Evolutionary conservation across 2,888 invertebrate species (phyloP), one percentile per base, ranked within the genome.

Genomic region (Xestobium rufovillosum): DNA sequence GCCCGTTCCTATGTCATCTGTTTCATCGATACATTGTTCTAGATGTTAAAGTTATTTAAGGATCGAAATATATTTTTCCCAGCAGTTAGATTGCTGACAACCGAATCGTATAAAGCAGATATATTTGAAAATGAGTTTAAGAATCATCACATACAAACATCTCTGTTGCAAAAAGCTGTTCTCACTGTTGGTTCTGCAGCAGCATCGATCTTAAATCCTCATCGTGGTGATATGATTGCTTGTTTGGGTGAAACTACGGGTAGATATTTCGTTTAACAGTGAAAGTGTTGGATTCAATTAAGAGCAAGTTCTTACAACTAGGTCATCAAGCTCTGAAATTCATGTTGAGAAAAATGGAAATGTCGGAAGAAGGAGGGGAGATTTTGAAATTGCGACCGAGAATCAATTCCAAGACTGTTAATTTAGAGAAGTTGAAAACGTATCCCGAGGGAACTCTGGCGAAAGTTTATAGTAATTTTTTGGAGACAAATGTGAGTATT

Each of bases 211-310:
- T 55, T 83, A 6, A 78, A 94, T 68, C 97, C 97, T 4, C 70
- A 71, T 38, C 70, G 86, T 43, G 84, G 78, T 11, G 95, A 97
- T 60, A 91, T 94, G 89, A 88, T 97, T 49, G 92, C 95, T 13
- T 87, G 90, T 47, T 73, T 95, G 49, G 94, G 92, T 1, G 96
- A 97, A 69, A 86, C 91, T 1, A 90, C 94, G 6, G 94, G 81
- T 28, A 25, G n/a, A 19, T n/a, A n/a, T n/a, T n/a, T n/a, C n/a
- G n/a, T n/a, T n/a, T n/a, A n/a, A n/a, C n/a, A n/a, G n/a, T n/a
- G n/a, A n/a, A n/a, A n/a, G n/a, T n/a, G n/a, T n/a, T n/a, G n/a
- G n/a, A n/a, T n/a, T n/a, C n/a, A n/a, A n/a, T n/a, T n/a, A n/a
- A n/a, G n/a, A n/a, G n/a, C n/a, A n/a, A n/a, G n/a, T n/a, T n/a